A percentile compares a stretch with the other conserved stretches of the same genome.
These are phyloP conservation scores for Psilopsiagon aurifrons DNA, from an alignment of 2,113 vertebrate species.

Conservation along the genomic window DNA sequence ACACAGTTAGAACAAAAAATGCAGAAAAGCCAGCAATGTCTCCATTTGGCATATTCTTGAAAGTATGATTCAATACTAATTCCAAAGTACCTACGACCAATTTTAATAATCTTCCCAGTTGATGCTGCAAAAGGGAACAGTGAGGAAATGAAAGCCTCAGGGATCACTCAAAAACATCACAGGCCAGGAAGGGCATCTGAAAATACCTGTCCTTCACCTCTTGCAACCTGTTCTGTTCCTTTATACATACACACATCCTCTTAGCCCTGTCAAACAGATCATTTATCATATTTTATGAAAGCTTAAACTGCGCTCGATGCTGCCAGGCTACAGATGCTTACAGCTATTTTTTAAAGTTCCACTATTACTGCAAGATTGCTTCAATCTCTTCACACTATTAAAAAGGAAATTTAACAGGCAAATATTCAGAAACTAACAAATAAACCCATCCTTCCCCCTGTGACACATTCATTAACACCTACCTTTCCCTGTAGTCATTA, in stretches of 20 bases:
- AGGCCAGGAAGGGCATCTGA: background rate
- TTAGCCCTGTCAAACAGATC: background rate
- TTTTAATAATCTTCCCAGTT: background rate
- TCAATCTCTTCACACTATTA: background rate
- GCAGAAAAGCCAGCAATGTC: background rate
- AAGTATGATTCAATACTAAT: background rate
- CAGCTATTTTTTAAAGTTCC: background rate
- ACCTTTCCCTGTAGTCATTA: slow-evolving; percentile 90
- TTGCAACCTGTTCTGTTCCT: background rate
- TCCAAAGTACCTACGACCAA: background rate
- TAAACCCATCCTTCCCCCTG: background rate
- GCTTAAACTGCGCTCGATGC: background rate
- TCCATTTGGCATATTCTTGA: background rate
- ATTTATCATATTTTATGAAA: background rate
- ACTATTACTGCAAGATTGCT: background rate
- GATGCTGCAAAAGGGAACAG: background rate
- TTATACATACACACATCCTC: background rate
- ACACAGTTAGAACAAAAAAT: background rate
- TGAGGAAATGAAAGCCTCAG: background rate
- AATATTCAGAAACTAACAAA: background rate
- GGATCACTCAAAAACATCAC: background rate
- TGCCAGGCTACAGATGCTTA: background rate
- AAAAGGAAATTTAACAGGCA: background rate
- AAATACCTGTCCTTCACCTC: background rate
- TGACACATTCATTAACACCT: slow-evolving; percentile 54